phyloP scores from a whole-genome alignment of 2,888 invertebrate genomes.

The Dryococelus australis region DNA sequence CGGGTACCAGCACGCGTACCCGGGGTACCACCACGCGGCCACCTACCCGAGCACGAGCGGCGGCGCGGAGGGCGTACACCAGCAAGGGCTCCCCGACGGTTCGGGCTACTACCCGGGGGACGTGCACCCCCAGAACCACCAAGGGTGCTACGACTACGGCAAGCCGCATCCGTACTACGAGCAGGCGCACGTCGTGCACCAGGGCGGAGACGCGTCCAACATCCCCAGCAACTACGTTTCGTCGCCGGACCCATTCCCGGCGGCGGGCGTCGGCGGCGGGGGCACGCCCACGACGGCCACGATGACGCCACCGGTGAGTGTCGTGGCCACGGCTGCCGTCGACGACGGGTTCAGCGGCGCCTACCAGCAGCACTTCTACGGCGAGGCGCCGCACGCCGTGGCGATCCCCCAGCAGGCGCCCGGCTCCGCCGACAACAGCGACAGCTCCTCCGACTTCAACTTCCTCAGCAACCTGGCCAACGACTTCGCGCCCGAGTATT shows the following conservation, averaged over 20 bases:
- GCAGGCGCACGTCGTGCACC: conserved; percentile 48
- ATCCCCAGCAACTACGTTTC: conserved; percentile 59
- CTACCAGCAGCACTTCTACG: conserved; percentile 76
- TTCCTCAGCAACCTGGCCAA: conserved; percentile 91
- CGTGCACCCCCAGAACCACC: conserved; percentile 49
- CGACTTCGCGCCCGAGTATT: conserved; percentile 92
- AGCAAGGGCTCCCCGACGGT: conserved; percentile 39
- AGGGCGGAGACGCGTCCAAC: conserved; percentile 62
- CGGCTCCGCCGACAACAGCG: conserved; percentile 78
- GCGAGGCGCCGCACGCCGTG: conserved; percentile 58
- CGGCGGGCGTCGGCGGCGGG: conserved; percentile 39
- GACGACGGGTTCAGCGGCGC: conserved; percentile 55
- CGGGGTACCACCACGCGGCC: conserved; percentile 53
- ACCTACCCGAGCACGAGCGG: conserved; percentile 54
- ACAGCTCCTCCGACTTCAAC: conserved; percentile 93
- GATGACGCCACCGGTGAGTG: conserved; percentile 68
- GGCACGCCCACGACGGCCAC: conserved; percentile 58
- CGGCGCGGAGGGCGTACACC: conserved; percentile 20
- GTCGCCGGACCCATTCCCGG: conserved; percentile 61
- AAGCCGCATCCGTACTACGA: conserved; percentile 51
- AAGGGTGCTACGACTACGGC: conserved; percentile 44
- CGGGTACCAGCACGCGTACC: conserved; percentile 59
- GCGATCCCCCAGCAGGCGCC: conserved; percentile 51
- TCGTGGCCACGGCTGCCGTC: too few relatives aligned
- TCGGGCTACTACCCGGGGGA: conserved; percentile 28